Conservation (phyloP, 2,797 vertebrate species). For the Phoeniculus purpureus region DNA sequence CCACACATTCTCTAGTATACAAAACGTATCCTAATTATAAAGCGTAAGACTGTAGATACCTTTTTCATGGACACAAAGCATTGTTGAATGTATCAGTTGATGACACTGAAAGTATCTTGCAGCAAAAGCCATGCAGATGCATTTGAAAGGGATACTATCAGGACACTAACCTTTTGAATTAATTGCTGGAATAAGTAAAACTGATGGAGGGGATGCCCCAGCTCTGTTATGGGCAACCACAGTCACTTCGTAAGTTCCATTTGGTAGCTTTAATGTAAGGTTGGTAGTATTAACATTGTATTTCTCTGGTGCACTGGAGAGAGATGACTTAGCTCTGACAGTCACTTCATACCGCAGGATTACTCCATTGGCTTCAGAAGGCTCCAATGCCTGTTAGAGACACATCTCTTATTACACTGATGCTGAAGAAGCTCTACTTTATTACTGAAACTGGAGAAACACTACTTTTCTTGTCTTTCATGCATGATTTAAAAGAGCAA, state of each 20-base stretch:
- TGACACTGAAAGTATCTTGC: neutral
- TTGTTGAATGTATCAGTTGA: neutral
- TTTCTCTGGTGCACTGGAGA: constrained; percentile 2
- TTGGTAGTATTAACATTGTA: constrained; percentile 61
- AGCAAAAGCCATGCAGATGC: neutral
- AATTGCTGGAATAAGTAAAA: constrained; percentile 74
- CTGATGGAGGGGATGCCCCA: constrained; percentile 79
- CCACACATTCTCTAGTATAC: accelerated
- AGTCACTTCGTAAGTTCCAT: constrained; percentile 55
- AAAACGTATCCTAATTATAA: neutral
- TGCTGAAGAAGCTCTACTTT: accelerated
- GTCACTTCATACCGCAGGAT: constrained; percentile 82
- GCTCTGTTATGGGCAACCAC: constrained; percentile 81
- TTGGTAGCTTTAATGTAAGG: constrained; percentile 53
- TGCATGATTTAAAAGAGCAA: neutral
- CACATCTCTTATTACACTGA: neutral
- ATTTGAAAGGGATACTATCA: neutral
- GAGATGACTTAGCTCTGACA: constrained; percentile 51
- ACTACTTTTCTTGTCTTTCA: neutral
- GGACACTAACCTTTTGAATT: constrained; percentile 71
- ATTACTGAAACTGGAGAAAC: neutral
- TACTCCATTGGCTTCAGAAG: constrained; percentile 82
- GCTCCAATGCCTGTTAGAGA: constrained; percentile 80
- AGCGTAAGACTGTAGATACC: neutral
- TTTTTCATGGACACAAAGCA: neutral